Base-by-base conservation (phyloP, 2,113 vertebrate genomes). In the Cottus gobio region DNA sequence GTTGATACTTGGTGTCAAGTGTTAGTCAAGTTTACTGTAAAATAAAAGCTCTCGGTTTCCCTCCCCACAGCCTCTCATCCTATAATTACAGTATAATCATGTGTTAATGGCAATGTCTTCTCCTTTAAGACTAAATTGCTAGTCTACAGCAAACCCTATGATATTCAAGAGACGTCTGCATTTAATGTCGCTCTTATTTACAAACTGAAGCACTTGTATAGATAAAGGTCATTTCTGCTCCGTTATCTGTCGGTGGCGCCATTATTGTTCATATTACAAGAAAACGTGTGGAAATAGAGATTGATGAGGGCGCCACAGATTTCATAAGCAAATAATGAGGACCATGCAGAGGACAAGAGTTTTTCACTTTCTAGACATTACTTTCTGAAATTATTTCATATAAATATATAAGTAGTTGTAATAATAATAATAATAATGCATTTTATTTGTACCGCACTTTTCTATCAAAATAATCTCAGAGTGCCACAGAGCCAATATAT, bases 21-120 rank as follows among this genome's bases (percentile, higher is more conserved):
- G 76, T 77, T 61, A 77, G 57, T 42, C 44, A 37, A 66, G 74
- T 71, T 30, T 22, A 36, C 39, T 24, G 58, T 22, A 62, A 60
- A 73, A 72, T n/a, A 36, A n/a, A 3, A 46, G 7, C 73, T 31
- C 26, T 50, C 28, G 24, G 8, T 60, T 65, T 80, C 6, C 54
- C 48, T 12, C 30, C 30, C 60, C 30, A 7, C 39, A 46, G 18
- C 52, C 5, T 34, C 48, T 75, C 66, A 68, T 74, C 73, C 48
- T 82, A 20, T 84, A 86, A 85, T 88, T 77, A 88, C 58, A 68
- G 50, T 42, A 71, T 74, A 83, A 83, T 79, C 63, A 81, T 42
- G 52, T 82, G 64, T 87, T 75, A 65, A 87, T 80, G 68, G 50
- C 71, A 69, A 42, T 52, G 37, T 11, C 61, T 57, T 77, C 64